A percentile compares a stretch with the other conserved stretches of the same genome.
These are phyloP conservation scores for Drosophila lacertosa DNA, from an alignment of 1,140 invertebrate genomes.

Conservation along the genomic window DNA sequence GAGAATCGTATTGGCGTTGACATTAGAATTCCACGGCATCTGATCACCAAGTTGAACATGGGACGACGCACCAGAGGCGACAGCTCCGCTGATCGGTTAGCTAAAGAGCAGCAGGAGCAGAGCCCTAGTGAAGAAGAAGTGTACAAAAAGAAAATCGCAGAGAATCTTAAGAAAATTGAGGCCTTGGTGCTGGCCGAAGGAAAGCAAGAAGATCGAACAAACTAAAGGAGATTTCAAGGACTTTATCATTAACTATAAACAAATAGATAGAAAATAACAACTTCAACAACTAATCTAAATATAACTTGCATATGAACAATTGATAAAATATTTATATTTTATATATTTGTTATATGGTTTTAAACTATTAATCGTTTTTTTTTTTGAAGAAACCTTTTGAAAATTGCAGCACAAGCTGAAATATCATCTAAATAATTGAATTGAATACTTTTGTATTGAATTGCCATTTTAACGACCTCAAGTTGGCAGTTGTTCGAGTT, in stretches of 20 bases:
- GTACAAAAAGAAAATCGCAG: slow-evolving; percentile 29
- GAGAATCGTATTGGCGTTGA: slow-evolving; percentile 60
- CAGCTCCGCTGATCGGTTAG: slow-evolving; percentile 28
- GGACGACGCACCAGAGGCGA: slow-evolving; percentile 61
- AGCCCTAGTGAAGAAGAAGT: slow-evolving; percentile 17
- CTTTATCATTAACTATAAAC: too few relatives aligned
- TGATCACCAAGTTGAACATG: slow-evolving; percentile 59
- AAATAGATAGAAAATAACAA: too few relatives aligned
- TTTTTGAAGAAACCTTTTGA: background rate
- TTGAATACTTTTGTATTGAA: slow-evolving; percentile 38
- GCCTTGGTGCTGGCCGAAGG: slow-evolving; percentile 38
- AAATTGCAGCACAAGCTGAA: slow-evolving; percentile 16
- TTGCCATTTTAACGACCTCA: slow-evolving; percentile 41
- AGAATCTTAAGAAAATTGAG: slow-evolving; percentile 61
- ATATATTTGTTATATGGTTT: too few relatives aligned
- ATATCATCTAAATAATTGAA: slow-evolving; percentile 11
- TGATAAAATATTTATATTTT: too few relatives aligned
- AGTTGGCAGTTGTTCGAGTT: slow-evolving; percentile 18
- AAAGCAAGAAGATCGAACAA: slow-evolving; percentile 5
- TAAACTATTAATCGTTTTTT: background rate
- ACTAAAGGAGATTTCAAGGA: too few relatives aligned
- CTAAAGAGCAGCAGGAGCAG: background rate
- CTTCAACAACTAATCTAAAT: too few relatives aligned
- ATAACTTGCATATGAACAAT: too few relatives aligned
- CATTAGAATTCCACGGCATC: slow-evolving; percentile 47